phyloP scores from a whole-genome alignment of 2,888 invertebrate species.

The Exocentrus adspersus region DNA sequence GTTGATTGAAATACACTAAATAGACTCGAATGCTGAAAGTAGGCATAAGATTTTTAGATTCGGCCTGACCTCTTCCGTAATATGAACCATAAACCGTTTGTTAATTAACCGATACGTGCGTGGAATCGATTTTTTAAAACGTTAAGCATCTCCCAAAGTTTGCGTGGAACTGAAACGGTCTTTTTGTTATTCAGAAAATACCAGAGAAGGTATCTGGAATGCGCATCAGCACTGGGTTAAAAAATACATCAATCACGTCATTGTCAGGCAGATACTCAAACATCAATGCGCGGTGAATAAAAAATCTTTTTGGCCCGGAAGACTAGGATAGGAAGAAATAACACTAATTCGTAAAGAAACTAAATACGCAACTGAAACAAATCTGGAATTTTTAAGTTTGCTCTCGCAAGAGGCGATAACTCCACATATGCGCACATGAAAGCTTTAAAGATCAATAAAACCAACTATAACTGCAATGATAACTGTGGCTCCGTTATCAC shows the following conservation, averaged over 20 bases:
- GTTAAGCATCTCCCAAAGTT: background rate
- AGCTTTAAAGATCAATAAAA: background rate
- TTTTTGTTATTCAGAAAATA: background rate
- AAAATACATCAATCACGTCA: conserved; percentile 14
- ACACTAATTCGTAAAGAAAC: no score
- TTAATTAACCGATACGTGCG: background rate
- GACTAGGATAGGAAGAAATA: no score
- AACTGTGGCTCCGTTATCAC: no score
- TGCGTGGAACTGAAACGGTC: background rate
- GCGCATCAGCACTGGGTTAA: background rate
- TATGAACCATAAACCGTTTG: background rate
- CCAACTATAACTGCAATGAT: no score
- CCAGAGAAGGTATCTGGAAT: background rate
- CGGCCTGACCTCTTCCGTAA: no score
- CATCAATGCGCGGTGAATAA: background rate
- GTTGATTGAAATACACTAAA: no score
- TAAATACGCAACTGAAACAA: no score
- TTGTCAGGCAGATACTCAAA: background rate
- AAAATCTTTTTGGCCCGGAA: no score
- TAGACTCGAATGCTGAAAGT: no score
- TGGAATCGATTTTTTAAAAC: background rate
- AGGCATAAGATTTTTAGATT: no score
- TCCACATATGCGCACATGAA: background rate
- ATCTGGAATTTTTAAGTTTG: no score
- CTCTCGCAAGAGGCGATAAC: no score